Evolutionary conservation across 1,140 invertebrate species (phyloP).

Genomic region (Drosophila varians): DNA sequence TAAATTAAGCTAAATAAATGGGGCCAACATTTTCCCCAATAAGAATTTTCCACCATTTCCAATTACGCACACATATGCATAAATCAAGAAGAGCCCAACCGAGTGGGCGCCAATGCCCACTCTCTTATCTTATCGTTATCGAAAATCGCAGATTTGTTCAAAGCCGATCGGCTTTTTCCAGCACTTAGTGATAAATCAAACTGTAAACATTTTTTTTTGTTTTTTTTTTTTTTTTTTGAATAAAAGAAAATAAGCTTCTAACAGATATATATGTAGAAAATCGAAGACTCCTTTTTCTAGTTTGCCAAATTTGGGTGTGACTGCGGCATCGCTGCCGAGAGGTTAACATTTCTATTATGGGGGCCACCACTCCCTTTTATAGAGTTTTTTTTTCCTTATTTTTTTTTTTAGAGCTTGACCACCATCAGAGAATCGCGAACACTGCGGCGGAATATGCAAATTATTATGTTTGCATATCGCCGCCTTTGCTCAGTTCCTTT

Average conservation of each 20-base stretch:
- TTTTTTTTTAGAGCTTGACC: slow-evolving; percentile 33
- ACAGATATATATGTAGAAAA: too few species aligned
- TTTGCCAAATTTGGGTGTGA: slow-evolving; percentile 32
- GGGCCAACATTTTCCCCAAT: neutral
- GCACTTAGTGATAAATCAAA: neutral
- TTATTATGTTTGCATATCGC: slow-evolving; percentile 63
- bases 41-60: slow-evolving; percentile 7
- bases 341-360: slow-evolving; percentile 61
- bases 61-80: slow-evolving; percentile 26
- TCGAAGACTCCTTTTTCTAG: neutral
- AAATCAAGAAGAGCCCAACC: slow-evolving; percentile 15
- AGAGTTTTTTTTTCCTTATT: slow-evolving; percentile 1
- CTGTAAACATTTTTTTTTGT: too few species aligned
- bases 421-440: slow-evolving; percentile 39
- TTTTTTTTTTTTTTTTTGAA: neutral
- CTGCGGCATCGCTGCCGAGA: slow-evolving; percentile 14
- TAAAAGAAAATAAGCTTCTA: neutral
- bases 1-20: slow-evolving; percentile 45
- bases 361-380: slow-evolving; percentile 49
- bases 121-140: slow-evolving; percentile 16
- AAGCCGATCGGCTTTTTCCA: neutral
- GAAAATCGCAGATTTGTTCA: neutral
- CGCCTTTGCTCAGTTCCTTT: slow-evolving; percentile 18
- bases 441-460: slow-evolving; percentile 59
- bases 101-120: slow-evolving; percentile 33